A percentile compares a stretch with the other conserved stretches of the same genome.
These are phyloP conservation scores for Zaprionus kolodkinae DNA, from an alignment of 1,140 invertebrate species.

Conservation along the genomic window DNA sequence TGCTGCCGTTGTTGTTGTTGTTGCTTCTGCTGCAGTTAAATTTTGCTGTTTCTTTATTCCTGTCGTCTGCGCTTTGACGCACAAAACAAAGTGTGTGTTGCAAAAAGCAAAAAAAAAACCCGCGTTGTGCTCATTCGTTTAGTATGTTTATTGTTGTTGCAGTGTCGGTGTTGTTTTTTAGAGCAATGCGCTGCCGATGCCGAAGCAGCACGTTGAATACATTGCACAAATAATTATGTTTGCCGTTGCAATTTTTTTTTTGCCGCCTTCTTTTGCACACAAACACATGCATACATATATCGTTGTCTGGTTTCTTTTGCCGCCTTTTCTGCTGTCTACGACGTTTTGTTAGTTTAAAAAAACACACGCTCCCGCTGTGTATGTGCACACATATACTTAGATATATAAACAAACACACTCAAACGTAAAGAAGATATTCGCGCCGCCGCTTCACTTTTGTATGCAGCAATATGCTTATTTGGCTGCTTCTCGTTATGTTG, in stretches of 20 bases:
- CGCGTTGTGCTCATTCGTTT: constrained; percentile 49
- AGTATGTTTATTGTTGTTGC: constrained; percentile 9
- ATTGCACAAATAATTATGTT: constrained; percentile 77
- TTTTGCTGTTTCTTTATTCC: constrained; percentile 56
- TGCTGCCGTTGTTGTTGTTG: constrained; percentile 20
- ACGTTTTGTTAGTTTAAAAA: constrained; percentile 51
- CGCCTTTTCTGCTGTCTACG: constrained; percentile 76
- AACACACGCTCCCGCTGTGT: not conserved
- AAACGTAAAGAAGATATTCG: constrained; percentile 23
- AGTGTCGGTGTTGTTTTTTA: constrained; percentile 49
- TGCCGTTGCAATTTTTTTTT: constrained; percentile 72
- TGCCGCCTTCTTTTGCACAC: constrained; percentile 32
- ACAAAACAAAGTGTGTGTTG: constrained; percentile 54
- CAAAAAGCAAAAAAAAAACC: constrained; percentile 44
- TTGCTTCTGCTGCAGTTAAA: constrained; percentile 38
- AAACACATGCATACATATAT: constrained; percentile 9
- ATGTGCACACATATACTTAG: constrained; percentile 52
- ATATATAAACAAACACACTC: constrained; percentile 24
- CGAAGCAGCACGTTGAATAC: constrained; percentile 61
- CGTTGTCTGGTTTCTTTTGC: constrained; percentile 45
- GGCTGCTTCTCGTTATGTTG: constrained; percentile 16
- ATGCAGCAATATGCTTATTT: constrained; percentile 36
- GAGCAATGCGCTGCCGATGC: constrained; percentile 35
- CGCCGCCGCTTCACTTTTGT: constrained; percentile 26
- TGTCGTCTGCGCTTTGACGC: constrained; percentile 47